These are phyloP conservation scores for Calephelis perditalis DNA, from an alignment of 2,888 invertebrate species.

Conservation along the genomic window DNA sequence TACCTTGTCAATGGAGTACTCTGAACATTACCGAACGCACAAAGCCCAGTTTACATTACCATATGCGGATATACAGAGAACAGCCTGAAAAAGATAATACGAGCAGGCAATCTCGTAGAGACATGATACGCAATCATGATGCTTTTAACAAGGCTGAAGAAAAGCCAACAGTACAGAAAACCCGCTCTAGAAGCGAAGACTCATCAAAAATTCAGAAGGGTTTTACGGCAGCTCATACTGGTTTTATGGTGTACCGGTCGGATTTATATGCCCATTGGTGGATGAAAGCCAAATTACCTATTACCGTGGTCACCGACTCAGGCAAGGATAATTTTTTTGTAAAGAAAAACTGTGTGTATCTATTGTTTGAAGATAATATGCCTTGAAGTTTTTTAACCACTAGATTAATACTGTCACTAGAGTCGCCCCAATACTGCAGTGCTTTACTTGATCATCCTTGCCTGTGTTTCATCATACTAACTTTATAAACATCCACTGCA, in stretches of 20 bases:
- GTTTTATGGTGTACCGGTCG: conserved; percentile 84
- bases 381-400: conserved; percentile 74
- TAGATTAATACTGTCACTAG: conserved; percentile 70
- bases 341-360: conserved; percentile 75
- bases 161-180: conserved; percentile 46
- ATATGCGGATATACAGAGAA: conserved; percentile 71
- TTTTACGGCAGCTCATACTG: conserved; percentile 56
- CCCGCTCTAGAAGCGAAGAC: conserved; percentile 69
- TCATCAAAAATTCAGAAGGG: conserved; percentile 65
- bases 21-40: conserved; percentile 66
- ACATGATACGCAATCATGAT: conserved; percentile 56
- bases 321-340: conserved; percentile 79
- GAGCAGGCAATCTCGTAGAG: conserved; percentile 49
- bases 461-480: conserved; percentile 78
- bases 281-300: conserved; percentile 91
- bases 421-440: conserved; percentile 74
- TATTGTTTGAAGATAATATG: conserved; percentile 74
- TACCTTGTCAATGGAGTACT: conserved; percentile 69
- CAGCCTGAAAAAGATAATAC: conserved; percentile 42
- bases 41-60: conserved; percentile 71
- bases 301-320: conserved; percentile 78
- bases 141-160: conserved; percentile 41
- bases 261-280: conserved; percentile 95
- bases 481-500: conserved; percentile 58
- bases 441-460: conserved; percentile 80